These are phyloP conservation scores for Drosophila virilis DNA, from an alignment of 1,140 invertebrate genomes.

Conservation along the genomic window DNA sequence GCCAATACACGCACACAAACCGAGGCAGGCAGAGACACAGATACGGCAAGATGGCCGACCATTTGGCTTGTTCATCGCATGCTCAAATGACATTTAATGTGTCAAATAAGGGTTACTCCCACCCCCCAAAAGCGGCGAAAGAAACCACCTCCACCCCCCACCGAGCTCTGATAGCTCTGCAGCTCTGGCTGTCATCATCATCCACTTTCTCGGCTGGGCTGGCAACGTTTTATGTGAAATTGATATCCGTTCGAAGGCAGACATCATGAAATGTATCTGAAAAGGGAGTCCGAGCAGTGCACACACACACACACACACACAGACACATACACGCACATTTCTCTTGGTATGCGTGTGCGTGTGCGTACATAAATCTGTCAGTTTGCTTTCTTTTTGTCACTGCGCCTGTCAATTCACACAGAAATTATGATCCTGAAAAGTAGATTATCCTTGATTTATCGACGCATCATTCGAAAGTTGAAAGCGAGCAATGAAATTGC, in stretches of 20 bases:
- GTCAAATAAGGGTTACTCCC: conserved; percentile 76
- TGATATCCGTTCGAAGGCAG: conserved; percentile 74
- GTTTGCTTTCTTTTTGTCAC: conserved; percentile 82
- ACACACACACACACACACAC: conserved; percentile 41
- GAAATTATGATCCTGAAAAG: conserved; percentile 84
- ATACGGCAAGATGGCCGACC: conserved; percentile 66
- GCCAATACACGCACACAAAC: conserved; percentile 9
- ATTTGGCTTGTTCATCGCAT: conserved; percentile 66
- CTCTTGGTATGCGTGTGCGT: conserved; percentile 46
- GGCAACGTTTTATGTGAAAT: conserved; percentile 80
- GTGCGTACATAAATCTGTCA: conserved; percentile 84
- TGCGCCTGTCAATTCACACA: conserved; percentile 83
- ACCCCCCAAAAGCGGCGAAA: conserved; percentile 15
- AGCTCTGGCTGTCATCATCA: conserved; percentile 58
- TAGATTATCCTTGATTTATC: conserved; percentile 84
- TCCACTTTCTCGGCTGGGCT: conserved; percentile 70
- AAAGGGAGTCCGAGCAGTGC: conserved; percentile 48
- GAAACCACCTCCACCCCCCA: conserved; percentile 29
- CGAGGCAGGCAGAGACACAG: conserved; percentile 18
- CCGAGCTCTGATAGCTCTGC: not conserved
- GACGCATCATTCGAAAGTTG: conserved; percentile 81
- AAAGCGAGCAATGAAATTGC: conserved; percentile 69
- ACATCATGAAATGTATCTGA: conserved; percentile 49
- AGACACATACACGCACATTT: conserved; percentile 8
- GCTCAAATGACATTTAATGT: conserved; percentile 79